These are phyloP conservation scores for Diplogasteroides magnus DNA, from an alignment of 1,140 invertebrate species.

Conservation along the genomic window DNA sequence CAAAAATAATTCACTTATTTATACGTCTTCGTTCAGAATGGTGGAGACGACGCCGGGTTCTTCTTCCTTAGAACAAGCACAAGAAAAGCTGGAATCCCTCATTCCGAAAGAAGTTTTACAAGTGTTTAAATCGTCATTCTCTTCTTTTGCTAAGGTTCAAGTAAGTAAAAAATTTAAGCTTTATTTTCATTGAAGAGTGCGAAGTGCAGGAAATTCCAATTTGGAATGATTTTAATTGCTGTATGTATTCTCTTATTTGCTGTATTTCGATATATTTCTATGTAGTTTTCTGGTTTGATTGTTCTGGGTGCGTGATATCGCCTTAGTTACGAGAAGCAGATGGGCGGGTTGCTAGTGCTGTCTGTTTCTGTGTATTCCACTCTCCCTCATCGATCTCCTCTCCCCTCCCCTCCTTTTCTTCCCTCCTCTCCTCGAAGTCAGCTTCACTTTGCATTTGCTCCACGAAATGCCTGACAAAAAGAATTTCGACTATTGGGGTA, in stretches of 20 bases:
- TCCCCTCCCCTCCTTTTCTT: background rate
- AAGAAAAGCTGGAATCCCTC: background rate
- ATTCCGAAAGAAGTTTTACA: background rate
- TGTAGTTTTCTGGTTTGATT: background rate
- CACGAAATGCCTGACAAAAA: background rate
- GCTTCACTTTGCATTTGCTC: background rate
- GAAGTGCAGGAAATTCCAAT: too few species aligned
- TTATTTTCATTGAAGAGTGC: too few species aligned
- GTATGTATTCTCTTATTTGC: background rate
- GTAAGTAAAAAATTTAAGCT: background rate
- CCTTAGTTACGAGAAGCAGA: background rate
- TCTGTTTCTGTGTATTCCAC: too few species aligned
- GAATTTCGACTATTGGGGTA: slow-evolving; percentile 9
- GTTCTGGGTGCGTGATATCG: background rate
- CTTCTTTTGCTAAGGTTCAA: background rate
- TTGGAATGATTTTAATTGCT: background rate
- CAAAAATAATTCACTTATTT: too few species aligned
- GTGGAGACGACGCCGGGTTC: background rate
- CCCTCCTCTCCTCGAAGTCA: background rate
- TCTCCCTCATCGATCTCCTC: background rate
- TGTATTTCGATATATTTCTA: background rate
- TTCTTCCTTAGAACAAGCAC: background rate
- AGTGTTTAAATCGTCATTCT: background rate
- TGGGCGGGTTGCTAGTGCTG: too few species aligned
- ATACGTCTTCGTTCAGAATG: too few species aligned